phyloP scores from a whole-genome alignment of 2,888 invertebrate genomes.

The Emmelina monodactyla region DNA sequence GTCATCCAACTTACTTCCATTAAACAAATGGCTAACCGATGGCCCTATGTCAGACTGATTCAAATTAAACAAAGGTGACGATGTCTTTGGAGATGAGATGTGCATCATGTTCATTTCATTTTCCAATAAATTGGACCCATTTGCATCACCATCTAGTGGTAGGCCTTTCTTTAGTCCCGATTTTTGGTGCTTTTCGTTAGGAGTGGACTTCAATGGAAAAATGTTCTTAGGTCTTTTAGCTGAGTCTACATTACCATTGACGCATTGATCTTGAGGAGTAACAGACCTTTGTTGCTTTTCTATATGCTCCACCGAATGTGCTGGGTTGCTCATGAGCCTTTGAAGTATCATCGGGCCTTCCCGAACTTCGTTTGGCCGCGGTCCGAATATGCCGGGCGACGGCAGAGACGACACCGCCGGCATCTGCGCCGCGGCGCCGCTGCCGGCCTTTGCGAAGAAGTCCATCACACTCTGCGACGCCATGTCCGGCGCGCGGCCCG shows the following conservation, averaged over 20 bases:
- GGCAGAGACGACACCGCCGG: conserved; percentile 59
- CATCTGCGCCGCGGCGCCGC: conserved; percentile 60
- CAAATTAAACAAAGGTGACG: conserved; percentile 65
- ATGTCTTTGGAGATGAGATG: conserved; percentile 59
- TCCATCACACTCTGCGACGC: conserved; percentile 87
- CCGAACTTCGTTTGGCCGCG: conserved; percentile 51
- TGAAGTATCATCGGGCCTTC: conserved; percentile 74
- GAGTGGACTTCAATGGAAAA: conserved; percentile 46
- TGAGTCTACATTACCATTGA: conserved; percentile 42
- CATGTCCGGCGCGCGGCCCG: conserved; percentile 70
- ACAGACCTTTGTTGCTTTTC: conserved; percentile 84
- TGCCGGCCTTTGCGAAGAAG: conserved; percentile 82
- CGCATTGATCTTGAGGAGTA: conserved; percentile 69
- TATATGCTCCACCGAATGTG: conserved; percentile 85
- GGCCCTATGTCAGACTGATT: conserved; percentile 50
- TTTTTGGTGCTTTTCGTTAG: conserved; percentile 45
- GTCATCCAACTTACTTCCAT: conserved; percentile 41
- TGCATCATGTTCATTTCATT: conserved; percentile 62
- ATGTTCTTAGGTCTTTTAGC: conserved; percentile 38
- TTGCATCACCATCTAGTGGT: conserved; percentile 34
- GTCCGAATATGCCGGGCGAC: conserved; percentile 54
- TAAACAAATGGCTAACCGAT: conserved; percentile 31
- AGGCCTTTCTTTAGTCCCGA: conserved; percentile 36
- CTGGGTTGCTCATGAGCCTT: conserved; percentile 83
- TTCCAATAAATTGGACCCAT: conserved; percentile 52